Evolutionary conservation across 2,888 invertebrate species (phyloP).

Genomic region (Polyploca ridens): DNA sequence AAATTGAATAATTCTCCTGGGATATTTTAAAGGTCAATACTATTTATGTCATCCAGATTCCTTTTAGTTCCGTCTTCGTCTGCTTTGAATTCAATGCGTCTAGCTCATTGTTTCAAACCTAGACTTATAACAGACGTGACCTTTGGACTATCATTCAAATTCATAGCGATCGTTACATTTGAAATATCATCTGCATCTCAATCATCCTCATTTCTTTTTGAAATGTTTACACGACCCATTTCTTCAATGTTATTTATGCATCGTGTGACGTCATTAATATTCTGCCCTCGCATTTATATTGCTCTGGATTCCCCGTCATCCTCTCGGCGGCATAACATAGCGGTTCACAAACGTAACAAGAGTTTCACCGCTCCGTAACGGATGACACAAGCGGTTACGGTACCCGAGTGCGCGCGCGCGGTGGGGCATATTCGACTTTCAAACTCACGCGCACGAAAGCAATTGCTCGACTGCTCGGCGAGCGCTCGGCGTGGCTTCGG

Average conservation of each 20-base stretch:
- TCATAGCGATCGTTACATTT: background rate
- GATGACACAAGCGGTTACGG: slow-evolving; percentile 83
- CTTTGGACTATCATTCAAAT: background rate
- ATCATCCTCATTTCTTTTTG: background rate
- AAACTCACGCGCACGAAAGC: slow-evolving; percentile 66
- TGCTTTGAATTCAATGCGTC: slow-evolving; percentile 53
- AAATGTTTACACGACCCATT: slow-evolving; percentile 23
- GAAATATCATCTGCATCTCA: slow-evolving; percentile 1
- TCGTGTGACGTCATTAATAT: slow-evolving; percentile 22
- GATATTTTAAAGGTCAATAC: slow-evolving; percentile 17
- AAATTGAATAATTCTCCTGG: background rate
- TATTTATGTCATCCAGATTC: slow-evolving; percentile 45
- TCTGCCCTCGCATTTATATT: slow-evolving; percentile 35
- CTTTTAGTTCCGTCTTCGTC: slow-evolving; percentile 42
- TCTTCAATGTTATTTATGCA: slow-evolving; percentile 18
- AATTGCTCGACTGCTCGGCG: slow-evolving; percentile 48
- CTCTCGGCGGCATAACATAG: slow-evolving; percentile 61
- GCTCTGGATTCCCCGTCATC: slow-evolving; percentile 46
- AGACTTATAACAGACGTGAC: slow-evolving; percentile 2
- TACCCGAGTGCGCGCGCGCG: slow-evolving; percentile 50
- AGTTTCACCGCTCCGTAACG: slow-evolving; percentile 77
- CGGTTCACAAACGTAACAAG: slow-evolving; percentile 71
- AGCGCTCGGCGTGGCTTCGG: slow-evolving; percentile 47
- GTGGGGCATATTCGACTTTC: slow-evolving; percentile 60
- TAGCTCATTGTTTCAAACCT: slow-evolving; percentile 33